Base-by-base conservation (phyloP, 2,113 vertebrate genomes). In the Setophaga petechia region DNA sequence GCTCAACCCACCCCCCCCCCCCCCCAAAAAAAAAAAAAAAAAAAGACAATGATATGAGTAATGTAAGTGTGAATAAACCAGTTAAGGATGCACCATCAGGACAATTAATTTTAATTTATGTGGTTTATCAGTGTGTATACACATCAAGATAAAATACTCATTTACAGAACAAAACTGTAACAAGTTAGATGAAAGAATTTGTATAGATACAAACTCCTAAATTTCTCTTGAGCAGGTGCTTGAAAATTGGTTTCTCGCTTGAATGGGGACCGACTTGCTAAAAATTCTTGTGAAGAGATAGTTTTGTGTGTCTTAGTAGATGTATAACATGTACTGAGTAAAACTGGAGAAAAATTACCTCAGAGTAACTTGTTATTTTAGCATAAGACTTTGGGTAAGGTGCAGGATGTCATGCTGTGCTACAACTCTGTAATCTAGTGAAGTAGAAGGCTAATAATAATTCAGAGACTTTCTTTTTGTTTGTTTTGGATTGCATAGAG, bases 361-460 rank as follows among this genome's bases (percentile, higher is more conserved):
- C 89, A 78, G 30, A 79, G 52, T 87, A 85, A 94, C 85, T 90
- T 93, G 62, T 96, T 96, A 91, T 92, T 97, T 96, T 84, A 23
- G 21, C 41, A 35, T 76, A 51, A 81, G 20, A 61, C 61, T 95
- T 91, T 90, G 93, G 57, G 43, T 95, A 83, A 95, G 86, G 52
- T 95, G 87, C 75, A 87, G 73, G 71, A 81, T 91, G 46, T 39
- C 63, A 3, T 65, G 66, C 79, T 92, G 62, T 95, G 54, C 80
- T 84, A 5, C 33, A 77, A 10, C 7, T 28, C 44, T 55, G 68
- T 78, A 87, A 86, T 91, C 6, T 9, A 57, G 41, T n/a, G 76
- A 47, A 59, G 89, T 58, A 68, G 61, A 89, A 93, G 55, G 73
- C 92, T 75, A 67, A 71, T 94, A 93, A 83, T 97, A 83, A 90